phyloP scores from a whole-genome alignment of 2,888 invertebrate species.

The Apodemia mormo region DNA sequence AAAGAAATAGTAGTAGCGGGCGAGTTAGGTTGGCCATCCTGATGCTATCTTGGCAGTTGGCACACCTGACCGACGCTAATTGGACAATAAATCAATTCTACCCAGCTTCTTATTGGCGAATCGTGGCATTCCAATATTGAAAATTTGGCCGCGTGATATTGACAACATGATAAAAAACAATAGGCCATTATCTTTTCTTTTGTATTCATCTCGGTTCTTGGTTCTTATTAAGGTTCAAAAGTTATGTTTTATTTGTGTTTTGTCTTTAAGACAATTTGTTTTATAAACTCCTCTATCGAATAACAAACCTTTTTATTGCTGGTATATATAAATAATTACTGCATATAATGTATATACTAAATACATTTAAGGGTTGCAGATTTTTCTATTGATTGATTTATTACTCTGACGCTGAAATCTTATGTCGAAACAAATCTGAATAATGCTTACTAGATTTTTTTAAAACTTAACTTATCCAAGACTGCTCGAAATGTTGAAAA shows the following conservation, averaged over 20 bases:
- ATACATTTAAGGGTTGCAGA: no score
- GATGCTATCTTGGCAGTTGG: constrained; percentile 82
- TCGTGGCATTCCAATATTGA: constrained; percentile 81
- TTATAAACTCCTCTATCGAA: constrained; percentile 58
- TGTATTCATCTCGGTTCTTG: constrained; percentile 77
- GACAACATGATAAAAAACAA: constrained; percentile 82
- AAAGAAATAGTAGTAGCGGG: constrained; percentile 75
- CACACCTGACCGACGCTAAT: constrained; percentile 82
- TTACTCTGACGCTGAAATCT: no score
- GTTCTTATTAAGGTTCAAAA: constrained; percentile 76
- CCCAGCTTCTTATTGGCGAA: constrained; percentile 81
- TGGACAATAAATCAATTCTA: constrained; percentile 83
- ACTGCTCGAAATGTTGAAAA: no score
- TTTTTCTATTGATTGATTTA: no score
- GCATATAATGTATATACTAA: no score
- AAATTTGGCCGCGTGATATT: constrained; percentile 82
- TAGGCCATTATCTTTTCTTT: constrained; percentile 79
- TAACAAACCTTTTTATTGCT: no score
- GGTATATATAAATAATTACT: no score
- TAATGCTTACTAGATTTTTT: no score
- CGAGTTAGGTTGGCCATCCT: constrained; percentile 77
- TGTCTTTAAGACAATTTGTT: constrained; percentile 79
- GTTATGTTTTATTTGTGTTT: constrained; percentile 71
- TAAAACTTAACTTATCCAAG: no score
- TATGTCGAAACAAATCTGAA: no score